These are phyloP conservation scores for Nymphalis urticae DNA, from an alignment of 2,888 invertebrate genomes.

Conservation along the genomic window DNA sequence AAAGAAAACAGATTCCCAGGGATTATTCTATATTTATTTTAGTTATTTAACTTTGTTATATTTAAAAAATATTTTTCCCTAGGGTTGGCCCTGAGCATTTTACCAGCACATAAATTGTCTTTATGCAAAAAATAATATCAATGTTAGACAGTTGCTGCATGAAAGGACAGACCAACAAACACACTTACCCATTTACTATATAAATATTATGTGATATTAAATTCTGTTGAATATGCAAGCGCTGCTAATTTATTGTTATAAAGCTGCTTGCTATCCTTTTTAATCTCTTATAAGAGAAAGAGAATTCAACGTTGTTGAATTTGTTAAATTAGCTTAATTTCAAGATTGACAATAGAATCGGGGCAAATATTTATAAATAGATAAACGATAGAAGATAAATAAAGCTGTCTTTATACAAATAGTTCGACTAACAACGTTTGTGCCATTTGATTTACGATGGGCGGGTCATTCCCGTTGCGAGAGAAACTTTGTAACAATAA, in stretches of 20 bases:
- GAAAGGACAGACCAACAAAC: too few relatives aligned
- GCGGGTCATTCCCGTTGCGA: constrained; percentile 1
- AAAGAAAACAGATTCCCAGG: neutral
- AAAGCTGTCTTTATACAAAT: constrained; percentile 4
- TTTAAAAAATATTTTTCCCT: neutral
- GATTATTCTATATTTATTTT: neutral
- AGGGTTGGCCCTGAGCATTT: neutral
- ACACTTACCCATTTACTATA: too few relatives aligned
- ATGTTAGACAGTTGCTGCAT: too few relatives aligned
- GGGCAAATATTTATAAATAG: neutral
- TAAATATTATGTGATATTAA: too few relatives aligned
- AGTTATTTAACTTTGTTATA: neutral
- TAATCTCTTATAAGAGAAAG: too few relatives aligned
- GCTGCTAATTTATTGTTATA: too few relatives aligned
- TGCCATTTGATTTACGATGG: constrained; percentile 19
- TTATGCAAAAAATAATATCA: too few relatives aligned
- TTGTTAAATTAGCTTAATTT: too few relatives aligned
- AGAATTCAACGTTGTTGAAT: too few relatives aligned
- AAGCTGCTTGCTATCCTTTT: too few relatives aligned
- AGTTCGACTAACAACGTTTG: neutral
- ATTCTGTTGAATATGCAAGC: too few relatives aligned
- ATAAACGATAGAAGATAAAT: neutral
- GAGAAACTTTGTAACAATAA: constrained; percentile 19
- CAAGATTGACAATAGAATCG: too few relatives aligned
- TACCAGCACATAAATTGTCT: neutral